Conservation (phyloP, 2,113 vertebrate species). For the Symphodus melops region DNA sequence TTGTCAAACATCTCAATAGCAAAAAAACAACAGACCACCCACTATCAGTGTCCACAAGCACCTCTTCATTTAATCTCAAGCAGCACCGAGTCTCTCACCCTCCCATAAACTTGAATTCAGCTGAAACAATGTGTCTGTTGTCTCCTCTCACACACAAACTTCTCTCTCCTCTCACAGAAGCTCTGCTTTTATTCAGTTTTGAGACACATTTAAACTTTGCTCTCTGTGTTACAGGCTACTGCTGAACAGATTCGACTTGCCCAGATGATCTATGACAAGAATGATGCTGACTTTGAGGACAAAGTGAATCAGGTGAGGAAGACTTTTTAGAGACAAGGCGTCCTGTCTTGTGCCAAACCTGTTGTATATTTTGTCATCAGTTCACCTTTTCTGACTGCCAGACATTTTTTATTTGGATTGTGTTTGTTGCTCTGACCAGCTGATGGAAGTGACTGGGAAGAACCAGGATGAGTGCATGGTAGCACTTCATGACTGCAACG, state of each 20-base stretch:
- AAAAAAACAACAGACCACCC: no score
- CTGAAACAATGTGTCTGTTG: no score
- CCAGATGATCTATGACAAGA: slow-evolving; percentile 99
- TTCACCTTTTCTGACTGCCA: neutral
- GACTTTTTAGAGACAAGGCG: neutral
- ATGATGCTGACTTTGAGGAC: slow-evolving; percentile 97
- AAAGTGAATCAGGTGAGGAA: slow-evolving; percentile 95
- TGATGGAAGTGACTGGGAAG: slow-evolving; percentile 98
- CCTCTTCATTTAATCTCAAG: no score
- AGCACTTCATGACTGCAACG: slow-evolving; percentile 97
- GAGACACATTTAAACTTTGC: neutral
- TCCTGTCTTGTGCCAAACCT: neutral
- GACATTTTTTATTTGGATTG: neutral
- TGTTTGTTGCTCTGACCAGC: slow-evolving; percentile 74
- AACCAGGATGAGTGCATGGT: slow-evolving; percentile 99
- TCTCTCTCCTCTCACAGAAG: no score
- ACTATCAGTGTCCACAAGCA: no score
- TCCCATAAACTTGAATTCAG: no score
- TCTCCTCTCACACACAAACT: no score
- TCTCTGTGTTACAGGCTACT: slow-evolving; percentile 85
- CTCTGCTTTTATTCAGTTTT: neutral
- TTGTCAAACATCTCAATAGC: no score
- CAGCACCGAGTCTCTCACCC: no score
- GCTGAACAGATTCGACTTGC: slow-evolving; percentile 98
- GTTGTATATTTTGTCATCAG: neutral